Conservation (phyloP, 2,797 vertebrate genomes). For the Buphagus erythrorhynchus region DNA sequence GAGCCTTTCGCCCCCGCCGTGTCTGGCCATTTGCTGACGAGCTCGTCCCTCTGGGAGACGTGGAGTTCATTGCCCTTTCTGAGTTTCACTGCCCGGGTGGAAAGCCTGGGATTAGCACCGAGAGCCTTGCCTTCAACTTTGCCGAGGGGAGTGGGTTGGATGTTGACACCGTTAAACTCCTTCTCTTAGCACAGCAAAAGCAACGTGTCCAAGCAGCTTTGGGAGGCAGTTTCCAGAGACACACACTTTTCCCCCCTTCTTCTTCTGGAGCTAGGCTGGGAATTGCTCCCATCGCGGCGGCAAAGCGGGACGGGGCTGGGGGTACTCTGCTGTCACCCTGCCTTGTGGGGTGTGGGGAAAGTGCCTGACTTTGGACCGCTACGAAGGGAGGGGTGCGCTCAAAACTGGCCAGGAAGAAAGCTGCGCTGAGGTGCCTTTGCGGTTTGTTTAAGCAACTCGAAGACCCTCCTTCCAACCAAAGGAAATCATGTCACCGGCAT, state of each 20-base stretch:
- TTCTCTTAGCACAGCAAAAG: not conserved
- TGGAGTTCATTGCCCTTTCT: not conserved
- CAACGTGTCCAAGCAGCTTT: not conserved
- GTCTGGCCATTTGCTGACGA: constrained; percentile 9
- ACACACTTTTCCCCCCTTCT: not conserved
- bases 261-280: not conserved
- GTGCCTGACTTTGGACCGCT: not conserved
- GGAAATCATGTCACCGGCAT: constrained; percentile 50
- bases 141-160: not conserved
- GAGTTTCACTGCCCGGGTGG: not conserved
- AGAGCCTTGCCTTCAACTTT: constrained; percentile 20
- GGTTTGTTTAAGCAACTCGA: not conserved
- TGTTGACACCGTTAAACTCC: not conserved
- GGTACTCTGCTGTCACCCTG: not conserved
- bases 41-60: not conserved
- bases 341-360: not conserved
- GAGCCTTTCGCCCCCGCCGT: not conserved
- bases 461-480: constrained; percentile 28
- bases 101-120: not conserved
- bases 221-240: not conserved
- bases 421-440: not conserved
- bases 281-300: not conserved
- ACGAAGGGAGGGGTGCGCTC: not conserved
- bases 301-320: not conserved
- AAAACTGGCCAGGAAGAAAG: not conserved